Evolutionary conservation across 2,113 vertebrate genomes (phyloP), one percentile per base, ranked within the genome.

Genomic region (Noctilio leporinus): DNA sequence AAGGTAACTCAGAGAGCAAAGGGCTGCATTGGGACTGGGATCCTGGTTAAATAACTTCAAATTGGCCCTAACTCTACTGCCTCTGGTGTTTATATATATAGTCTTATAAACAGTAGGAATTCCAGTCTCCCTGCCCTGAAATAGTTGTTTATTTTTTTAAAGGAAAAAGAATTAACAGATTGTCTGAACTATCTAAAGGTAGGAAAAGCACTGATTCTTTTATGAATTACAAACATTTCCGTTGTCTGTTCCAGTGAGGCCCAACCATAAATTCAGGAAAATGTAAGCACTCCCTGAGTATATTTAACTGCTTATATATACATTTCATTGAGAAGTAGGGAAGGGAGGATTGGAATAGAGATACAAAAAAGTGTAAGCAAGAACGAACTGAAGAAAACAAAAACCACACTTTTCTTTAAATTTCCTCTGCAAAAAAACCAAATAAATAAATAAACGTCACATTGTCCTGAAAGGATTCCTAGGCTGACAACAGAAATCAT

Each of bases 161-260:
- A 93, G 47, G 65, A 93, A 7, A 93, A 51, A 95, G 40, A 59
- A 89, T 93, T 95, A 92, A 73, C 4, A 97, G 96, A 33, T 89
- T 97, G 14, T 55, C 28, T 26, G 82, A 20, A 51, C 33, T 30
- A 51, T 69, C 40, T 76, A 73, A 93, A 93, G n/a, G 49, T 17
- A 91, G 38, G 43, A 95, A 92, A 90, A 85, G 35, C 4, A 14
- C 7, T 20, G 17, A 70, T 51, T 95, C 40, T 95, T 35, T 55
- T 3, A 95, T 43, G n/a, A 82, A 94, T 88, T 90, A 87, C 5
- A 92, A 72, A 55, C 40, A 73, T 72, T 81, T 81, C 59, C 28
- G 80, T 57, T 51, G 67, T 77, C 82, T 85, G 10, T 55, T 64
- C 45, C n/a, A 43, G 55, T 75, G 47, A 78, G 5, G 15, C 26